Base-by-base conservation (phyloP, 92 coral and sea anemone genomes). In the Porites evermanni region DNA sequence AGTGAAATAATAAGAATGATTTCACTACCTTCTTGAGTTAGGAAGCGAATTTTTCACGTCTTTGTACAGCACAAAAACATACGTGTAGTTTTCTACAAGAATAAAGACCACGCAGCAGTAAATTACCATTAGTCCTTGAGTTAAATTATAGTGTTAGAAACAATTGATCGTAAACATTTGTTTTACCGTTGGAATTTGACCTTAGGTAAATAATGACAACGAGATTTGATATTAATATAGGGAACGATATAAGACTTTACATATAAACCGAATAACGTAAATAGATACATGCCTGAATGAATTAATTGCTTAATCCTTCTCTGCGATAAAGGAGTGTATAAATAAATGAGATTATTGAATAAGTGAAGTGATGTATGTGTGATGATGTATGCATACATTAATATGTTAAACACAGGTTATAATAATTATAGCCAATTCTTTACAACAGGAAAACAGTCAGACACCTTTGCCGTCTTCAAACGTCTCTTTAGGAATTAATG, bases 1-100 rank as follows among this genome's bases (percentile, higher is more conserved):
- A 56, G 61, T 10, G 12, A 56, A 56, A 56, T 10, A 0, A 2
- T 0, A 56, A 11, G 4, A 4, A 4, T 56, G 17, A 21, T 14
- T 9, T 1, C 17, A 2, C 56, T 70, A 81, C 87, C 54, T 64
- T 24, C 3, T 50, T 44, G 23, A 7, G 18, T 18, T 71, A 7
- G 94, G 91, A n/a, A 91, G 58, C 7, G 86, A 91, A 78, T n/a
- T 47, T 78, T 66, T 73, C 44, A 91, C 90, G 67, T 74, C 77
- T 72, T 83, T 91, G 77, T 81, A 91, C 10, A 91, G 70, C 12
- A 91, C 17, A 47, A 91, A 59, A 10, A 91, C 44, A 8, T 56
- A 44, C 52, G 72, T 87, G 85, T 77, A 87, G 64, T 69, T 77
- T 74, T 72, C 93, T 90, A 44, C 13, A n/a, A 51, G 44, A 38